phyloP scores from a whole-genome alignment of 1,140 invertebrate genomes.

The Philaenus spumarius region DNA sequence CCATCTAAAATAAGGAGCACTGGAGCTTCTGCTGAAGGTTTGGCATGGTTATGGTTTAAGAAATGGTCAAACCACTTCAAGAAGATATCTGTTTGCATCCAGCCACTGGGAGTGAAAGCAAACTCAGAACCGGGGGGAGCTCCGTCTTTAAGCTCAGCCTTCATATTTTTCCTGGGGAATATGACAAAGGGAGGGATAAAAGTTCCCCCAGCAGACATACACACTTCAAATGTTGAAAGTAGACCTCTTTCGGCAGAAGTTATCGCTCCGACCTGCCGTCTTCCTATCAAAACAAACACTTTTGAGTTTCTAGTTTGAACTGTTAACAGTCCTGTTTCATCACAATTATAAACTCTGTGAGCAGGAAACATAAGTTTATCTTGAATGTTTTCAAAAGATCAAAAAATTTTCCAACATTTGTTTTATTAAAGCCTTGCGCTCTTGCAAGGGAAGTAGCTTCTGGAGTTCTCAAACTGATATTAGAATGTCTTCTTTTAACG shows the following conservation, averaged over 20 bases:
- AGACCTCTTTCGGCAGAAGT: slow-evolving; percentile 32
- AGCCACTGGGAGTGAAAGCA: slow-evolving; percentile 31
- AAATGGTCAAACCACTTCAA: slow-evolving; percentile 32
- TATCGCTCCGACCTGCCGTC: slow-evolving; percentile 30
- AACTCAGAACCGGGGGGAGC: slow-evolving; percentile 33
- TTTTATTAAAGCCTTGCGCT: slow-evolving; percentile 34
- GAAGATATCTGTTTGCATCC: slow-evolving; percentile 25
- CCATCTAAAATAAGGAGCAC: slow-evolving; percentile 31
- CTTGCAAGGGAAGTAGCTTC: slow-evolving; percentile 29
- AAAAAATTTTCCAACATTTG: background rate
- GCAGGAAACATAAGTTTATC: slow-evolving; percentile 24
- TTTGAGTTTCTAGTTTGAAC: slow-evolving; percentile 22
- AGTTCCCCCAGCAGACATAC: slow-evolving; percentile 35
- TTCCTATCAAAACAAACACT: slow-evolving; percentile 25
- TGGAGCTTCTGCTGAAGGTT: slow-evolving; percentile 24
- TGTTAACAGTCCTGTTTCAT: slow-evolving; percentile 23
- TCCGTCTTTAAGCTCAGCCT: slow-evolving; percentile 32
- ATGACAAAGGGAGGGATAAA: slow-evolving; percentile 37
- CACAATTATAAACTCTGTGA: slow-evolving; percentile 34
- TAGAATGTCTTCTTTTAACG: slow-evolving; percentile 1
- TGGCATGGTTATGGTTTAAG: slow-evolving; percentile 14
- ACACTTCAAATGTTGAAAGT: slow-evolving; percentile 27
- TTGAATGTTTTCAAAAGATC: background rate
- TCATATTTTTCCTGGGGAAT: slow-evolving; percentile 31
- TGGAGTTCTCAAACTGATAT: slow-evolving; percentile 3